Evolutionary conservation across 2,113 vertebrate genomes (phyloP).

Genomic region (Thomomys bottae): DNA sequence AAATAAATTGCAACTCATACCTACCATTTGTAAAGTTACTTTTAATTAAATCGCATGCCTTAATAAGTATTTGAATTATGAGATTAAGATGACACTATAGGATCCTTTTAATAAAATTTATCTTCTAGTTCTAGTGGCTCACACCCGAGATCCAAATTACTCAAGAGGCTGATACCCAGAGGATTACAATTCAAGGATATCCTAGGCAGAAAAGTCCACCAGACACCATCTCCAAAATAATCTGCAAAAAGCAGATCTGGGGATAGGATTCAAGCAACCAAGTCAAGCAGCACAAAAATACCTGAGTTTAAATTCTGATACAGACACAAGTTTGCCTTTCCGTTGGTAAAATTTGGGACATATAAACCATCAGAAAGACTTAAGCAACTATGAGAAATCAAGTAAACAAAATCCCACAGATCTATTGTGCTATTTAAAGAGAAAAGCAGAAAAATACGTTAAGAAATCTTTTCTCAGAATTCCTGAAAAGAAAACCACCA

Average conservation of each 20-base stretch:
- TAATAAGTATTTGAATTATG: constrained; percentile 37
- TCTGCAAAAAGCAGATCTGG: too few relatives aligned
- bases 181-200: too few relatives aligned
- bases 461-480: background rate
- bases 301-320: too few relatives aligned
- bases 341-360: background rate
- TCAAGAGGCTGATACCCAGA: too few relatives aligned
- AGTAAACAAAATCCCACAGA: background rate
- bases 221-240: too few relatives aligned
- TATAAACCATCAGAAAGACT: background rate
- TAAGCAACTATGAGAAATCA: background rate
- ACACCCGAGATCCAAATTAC: too few relatives aligned
- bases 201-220: too few relatives aligned
- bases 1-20: background rate
- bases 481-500: constrained; percentile 32
- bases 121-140: too few relatives aligned
- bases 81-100: constrained; percentile 1
- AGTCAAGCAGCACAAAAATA: too few relatives aligned
- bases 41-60: background rate
- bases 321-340: too few relatives aligned
- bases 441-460: background rate
- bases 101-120: constrained; percentile 48
- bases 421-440: background rate
- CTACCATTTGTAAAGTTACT: constrained; percentile 35
- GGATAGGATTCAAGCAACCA: too few relatives aligned